These are phyloP conservation scores for Formica exsecta DNA, from an alignment of 1,140 invertebrate genomes.

Conservation along the genomic window DNA sequence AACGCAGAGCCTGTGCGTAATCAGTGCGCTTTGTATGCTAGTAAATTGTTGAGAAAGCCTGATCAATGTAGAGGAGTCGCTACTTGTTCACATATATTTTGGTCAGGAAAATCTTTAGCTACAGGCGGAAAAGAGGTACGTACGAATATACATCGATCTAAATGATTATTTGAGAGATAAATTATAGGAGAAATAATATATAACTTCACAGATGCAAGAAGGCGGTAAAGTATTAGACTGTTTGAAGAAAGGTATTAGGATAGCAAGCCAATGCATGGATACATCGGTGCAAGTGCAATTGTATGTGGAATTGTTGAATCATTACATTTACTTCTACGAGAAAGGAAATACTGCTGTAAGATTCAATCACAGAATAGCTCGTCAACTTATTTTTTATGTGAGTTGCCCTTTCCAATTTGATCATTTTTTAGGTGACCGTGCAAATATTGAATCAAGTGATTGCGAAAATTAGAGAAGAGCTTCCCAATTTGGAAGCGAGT, in stretches of 20 bases:
- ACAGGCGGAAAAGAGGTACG: slow-evolving; percentile 90
- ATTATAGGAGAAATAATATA: not conserved
- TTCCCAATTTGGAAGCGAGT: slow-evolving; percentile 96
- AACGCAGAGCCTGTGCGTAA: slow-evolving; percentile 98
- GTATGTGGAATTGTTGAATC: slow-evolving; percentile 97
- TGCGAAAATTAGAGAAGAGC: slow-evolving; percentile 95
- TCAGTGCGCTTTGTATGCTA: slow-evolving; percentile 97
- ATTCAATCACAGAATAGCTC: slow-evolving; percentile 29
- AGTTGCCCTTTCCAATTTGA: slow-evolving; percentile 25
- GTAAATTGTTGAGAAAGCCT: slow-evolving; percentile 98
- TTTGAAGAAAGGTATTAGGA: slow-evolving; percentile 97
- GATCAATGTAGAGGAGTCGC: slow-evolving; percentile 98
- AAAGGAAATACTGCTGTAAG: slow-evolving; percentile 93
- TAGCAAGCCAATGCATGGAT: slow-evolving; percentile 99
- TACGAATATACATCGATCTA: not conserved
- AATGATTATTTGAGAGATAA: not conserved
- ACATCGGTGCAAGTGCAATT: slow-evolving; percentile 98
- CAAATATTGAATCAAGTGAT: slow-evolving; percentile 95
- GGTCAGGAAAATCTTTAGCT: slow-evolving; percentile 94
- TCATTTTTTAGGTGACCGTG: slow-evolving; percentile 88
- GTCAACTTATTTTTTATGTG: slow-evolving; percentile 11
- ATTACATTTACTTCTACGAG: slow-evolving; percentile 98
- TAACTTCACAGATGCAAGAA: slow-evolving; percentile 91
- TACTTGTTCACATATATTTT: slow-evolving; percentile 97
- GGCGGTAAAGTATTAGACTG: slow-evolving; percentile 97